Base-by-base conservation (phyloP, 1,140 invertebrate genomes). In the Lanistes nyassanus region DNA sequence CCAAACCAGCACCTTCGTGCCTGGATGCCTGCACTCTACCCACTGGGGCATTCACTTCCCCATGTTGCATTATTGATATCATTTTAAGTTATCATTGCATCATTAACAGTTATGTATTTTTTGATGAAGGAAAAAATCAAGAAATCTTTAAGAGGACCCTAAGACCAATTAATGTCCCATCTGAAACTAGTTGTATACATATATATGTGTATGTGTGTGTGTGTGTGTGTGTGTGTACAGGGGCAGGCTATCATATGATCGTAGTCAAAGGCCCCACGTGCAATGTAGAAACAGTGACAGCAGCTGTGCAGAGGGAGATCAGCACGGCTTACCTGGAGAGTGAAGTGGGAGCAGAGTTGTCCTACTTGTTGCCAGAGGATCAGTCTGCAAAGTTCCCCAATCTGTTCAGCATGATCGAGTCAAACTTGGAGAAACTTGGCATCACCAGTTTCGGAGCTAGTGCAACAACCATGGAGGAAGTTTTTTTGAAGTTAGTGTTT, bases 401-500 rank as follows among this genome's bases (percentile, higher is more conserved):
- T 56, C 88, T 95, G 55, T 92, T 96, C 81, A 88, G 90, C 34
- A 86, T 91, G 21, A 83, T 96, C 36, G 94, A 96, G 84, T 72
- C 80, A 0, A 86, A 91, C 16, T 91, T 91, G 77, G 83, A 88
- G 0, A 80, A 91, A 37, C 85, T 96, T 6, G 93, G 92, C 0
- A 92, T 97, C 58, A 90, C 91, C 39, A 93, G 93, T 31, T 94
- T 94, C 79, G 95, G 95, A 1, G 92, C 95, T 0, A 94, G 94
- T 0, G 91, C 94, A 6, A 94, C 94, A 7, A 96, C 95, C 0
- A 91, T 97, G 82, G 95, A 97, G 85, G 94, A 96, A 90, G 95
- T 97, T 6, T 96, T 96, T 85, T 47, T 76, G 4, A 76, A 76
- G 75, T 76, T 55, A 72, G 75, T 19, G 42, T 47, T n/a, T n/a